Evolutionary conservation across 2,888 invertebrate genomes (phyloP).

Genomic region (Drosophila anomelani): DNA sequence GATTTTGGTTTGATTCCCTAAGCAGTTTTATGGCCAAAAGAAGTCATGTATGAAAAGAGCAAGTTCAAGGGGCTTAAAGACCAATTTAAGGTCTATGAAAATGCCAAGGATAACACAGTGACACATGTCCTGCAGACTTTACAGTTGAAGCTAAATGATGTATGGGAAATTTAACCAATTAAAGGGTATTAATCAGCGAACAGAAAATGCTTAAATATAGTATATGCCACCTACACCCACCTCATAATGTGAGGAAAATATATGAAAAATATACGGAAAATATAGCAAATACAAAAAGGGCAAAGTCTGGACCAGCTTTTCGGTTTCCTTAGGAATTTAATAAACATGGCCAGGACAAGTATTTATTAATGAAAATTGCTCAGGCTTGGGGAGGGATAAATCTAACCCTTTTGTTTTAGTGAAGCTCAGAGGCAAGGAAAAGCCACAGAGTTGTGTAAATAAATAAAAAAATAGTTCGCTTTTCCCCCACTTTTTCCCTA

Average conservation of each 20-base stretch:
- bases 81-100: background rate
- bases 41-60: background rate
- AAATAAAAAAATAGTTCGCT: background rate
- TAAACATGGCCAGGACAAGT: background rate
- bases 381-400: background rate
- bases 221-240: background rate
- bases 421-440: background rate
- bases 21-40: slow-evolving; percentile 8
- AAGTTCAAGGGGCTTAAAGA: slow-evolving; percentile 2
- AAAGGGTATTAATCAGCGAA: background rate
- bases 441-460: background rate
- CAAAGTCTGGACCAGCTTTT: background rate
- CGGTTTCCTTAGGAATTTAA: slow-evolving; percentile 14
- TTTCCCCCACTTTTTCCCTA: background rate
- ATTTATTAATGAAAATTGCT: slow-evolving; percentile 19
- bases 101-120: background rate
- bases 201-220: background rate
- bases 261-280: slow-evolving; percentile 5
- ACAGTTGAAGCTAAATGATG: no score
- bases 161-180: background rate
- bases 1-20: slow-evolving; percentile 30
- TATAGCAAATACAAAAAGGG: background rate
- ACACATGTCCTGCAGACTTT: background rate
- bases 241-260: background rate
- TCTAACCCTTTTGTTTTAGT: no score